Conservation (phyloP, 2,797 vertebrate genomes). For the Pelodytes ibericus region DNA sequence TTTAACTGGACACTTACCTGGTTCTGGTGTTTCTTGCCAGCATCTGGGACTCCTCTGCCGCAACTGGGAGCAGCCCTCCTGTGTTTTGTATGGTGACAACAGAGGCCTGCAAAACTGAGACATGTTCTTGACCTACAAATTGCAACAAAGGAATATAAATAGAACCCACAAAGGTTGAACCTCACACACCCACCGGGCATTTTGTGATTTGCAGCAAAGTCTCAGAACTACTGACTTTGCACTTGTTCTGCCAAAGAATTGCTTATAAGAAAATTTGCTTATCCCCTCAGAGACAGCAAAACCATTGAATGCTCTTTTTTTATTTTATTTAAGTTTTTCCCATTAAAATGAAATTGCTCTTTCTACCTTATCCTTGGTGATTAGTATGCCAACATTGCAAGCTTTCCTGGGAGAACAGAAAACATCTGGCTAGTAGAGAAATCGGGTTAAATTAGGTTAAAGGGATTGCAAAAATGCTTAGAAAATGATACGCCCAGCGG, state of each 20-base stretch:
- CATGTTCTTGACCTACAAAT: constrained; percentile 20
- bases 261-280: constrained; percentile 51
- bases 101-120: background rate
- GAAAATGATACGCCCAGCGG: constrained; percentile 1
- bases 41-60: too few species aligned
- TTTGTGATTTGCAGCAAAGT: constrained; percentile 29
- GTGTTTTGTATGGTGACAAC: too few species aligned
- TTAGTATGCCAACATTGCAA: constrained; percentile 50
- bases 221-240: constrained; percentile 49
- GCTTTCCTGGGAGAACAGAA: constrained; percentile 40
- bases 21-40: too few species aligned
- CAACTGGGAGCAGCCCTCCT: too few species aligned
- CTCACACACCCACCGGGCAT: constrained; percentile 1
- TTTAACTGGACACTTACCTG: too few species aligned
- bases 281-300: constrained; percentile 37
- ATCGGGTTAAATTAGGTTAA: constrained; percentile 52
- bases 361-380: constrained; percentile 43
- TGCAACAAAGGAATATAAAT: constrained; percentile 26
- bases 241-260: constrained; percentile 49
- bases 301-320: constrained; percentile 32
- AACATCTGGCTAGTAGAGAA: constrained; percentile 51
- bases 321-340: constrained; percentile 26
- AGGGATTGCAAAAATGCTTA: constrained; percentile 29
- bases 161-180: constrained; percentile 22
- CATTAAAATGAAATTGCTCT: constrained; percentile 48